phyloP scores from a whole-genome alignment of 2,888 invertebrate genomes.

The Torymus aiolomorphi region DNA sequence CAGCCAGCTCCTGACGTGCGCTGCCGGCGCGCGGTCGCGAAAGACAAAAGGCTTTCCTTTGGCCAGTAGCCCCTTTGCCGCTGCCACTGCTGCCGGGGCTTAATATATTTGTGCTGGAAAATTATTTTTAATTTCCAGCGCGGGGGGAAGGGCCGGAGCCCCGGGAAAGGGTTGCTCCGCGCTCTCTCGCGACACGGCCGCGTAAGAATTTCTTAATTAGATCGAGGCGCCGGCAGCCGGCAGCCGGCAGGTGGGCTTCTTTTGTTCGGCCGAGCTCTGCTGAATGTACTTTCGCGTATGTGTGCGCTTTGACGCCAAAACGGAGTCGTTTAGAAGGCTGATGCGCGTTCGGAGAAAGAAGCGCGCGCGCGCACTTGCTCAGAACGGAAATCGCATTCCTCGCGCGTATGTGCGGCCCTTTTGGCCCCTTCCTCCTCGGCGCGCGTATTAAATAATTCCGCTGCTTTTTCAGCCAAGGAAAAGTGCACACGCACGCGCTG shows the following conservation, averaged over 20 bases:
- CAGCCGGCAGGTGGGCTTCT: constrained; percentile 62
- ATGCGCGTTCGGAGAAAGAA: constrained; percentile 29
- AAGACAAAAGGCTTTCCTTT: constrained; percentile 56
- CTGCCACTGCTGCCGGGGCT: constrained; percentile 64
- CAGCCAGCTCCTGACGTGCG: constrained; percentile 3
- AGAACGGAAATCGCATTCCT: constrained; percentile 53
- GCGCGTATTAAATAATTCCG: constrained; percentile 54
- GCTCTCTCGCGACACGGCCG: constrained; percentile 60
- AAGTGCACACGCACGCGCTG: constrained; percentile 17
- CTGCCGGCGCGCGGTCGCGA: background rate
- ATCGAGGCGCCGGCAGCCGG: constrained; percentile 65
- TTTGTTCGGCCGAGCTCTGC: constrained; percentile 59
- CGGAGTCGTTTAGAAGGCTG: constrained; percentile 26
- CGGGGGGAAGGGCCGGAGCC: background rate
- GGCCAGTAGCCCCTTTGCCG: constrained; percentile 28
- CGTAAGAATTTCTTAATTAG: constrained; percentile 74
- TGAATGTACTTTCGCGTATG: constrained; percentile 58
- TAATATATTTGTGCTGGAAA: constrained; percentile 72
- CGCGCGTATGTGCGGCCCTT: constrained; percentile 9
- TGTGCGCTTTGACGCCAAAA: constrained; percentile 29
- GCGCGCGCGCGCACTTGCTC: background rate
- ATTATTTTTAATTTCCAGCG: constrained; percentile 72
- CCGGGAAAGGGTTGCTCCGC: background rate
- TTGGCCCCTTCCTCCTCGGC: constrained; percentile 19
- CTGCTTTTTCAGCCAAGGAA: constrained; percentile 24